phyloP scores from a whole-genome alignment of 2,797 vertebrate species.

The Enteromius viviparus region DNA sequence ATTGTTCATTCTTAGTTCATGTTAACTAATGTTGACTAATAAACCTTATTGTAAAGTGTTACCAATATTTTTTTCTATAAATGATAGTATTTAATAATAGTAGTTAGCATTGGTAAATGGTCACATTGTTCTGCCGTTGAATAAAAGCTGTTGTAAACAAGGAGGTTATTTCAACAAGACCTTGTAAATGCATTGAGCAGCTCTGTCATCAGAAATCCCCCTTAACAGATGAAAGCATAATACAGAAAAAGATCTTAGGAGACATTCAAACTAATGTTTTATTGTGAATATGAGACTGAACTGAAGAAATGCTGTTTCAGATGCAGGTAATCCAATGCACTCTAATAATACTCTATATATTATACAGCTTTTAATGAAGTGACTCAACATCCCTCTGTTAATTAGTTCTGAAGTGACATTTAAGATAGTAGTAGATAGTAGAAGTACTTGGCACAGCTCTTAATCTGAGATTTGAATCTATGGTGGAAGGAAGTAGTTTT shows the following conservation, averaged over 20 bases:
- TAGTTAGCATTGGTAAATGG: neutral
- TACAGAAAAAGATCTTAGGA: neutral
- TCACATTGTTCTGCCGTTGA: neutral
- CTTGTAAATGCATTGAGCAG: neutral
- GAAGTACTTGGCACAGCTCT: too few species aligned
- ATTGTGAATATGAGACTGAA: neutral
- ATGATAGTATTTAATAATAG: neutral
- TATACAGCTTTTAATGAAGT: neutral
- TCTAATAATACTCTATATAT: neutral
- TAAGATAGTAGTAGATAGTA: too few species aligned
- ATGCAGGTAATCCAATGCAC: neutral
- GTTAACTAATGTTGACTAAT: too few species aligned
- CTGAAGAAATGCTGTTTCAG: neutral
- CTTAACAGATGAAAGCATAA: neutral
- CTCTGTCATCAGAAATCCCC: neutral
- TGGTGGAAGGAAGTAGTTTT: too few species aligned
- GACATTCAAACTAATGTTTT: neutral
- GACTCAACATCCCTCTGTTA: neutral
- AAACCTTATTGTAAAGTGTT: too few species aligned
- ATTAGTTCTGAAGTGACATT: too few species aligned
- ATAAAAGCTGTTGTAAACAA: neutral
- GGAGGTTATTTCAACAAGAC: neutral
- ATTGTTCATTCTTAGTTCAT: too few species aligned
- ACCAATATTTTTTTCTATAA: neutral
- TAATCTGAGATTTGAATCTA: too few species aligned